These are phyloP conservation scores for Linnaemya tessellans DNA, from an alignment of 2,888 invertebrate genomes.

Conservation along the genomic window DNA sequence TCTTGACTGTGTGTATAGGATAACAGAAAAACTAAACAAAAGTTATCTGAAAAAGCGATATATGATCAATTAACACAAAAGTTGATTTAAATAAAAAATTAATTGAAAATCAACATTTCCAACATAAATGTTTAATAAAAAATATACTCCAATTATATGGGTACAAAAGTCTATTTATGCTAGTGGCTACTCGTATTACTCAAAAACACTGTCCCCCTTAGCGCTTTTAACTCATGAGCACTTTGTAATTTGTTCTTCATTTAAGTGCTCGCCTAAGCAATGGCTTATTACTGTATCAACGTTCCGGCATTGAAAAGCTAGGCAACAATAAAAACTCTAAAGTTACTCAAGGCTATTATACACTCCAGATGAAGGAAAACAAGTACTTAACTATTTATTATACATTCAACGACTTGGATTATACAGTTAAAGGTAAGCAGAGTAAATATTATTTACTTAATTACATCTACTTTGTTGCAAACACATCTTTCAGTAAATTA, in stretches of 20 bases:
- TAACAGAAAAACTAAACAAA: too few species aligned
- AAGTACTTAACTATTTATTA: conserved; percentile 77
- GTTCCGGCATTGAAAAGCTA: conserved; percentile 64
- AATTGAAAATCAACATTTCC: too few species aligned
- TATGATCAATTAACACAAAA: too few species aligned
- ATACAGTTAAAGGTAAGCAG: conserved; percentile 76
- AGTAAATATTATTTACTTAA: conserved; percentile 5
- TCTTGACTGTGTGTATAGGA: too few species aligned
- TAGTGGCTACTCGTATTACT: too few species aligned
- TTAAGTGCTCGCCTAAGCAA: conserved; percentile 75
- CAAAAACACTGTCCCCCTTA: too few species aligned
- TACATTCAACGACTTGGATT: conserved; percentile 76
- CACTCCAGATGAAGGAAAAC: conserved; percentile 73
- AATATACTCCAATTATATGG: too few species aligned
- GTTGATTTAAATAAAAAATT: too few species aligned
- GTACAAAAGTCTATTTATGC: too few species aligned
- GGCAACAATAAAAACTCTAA: conserved; percentile 50
- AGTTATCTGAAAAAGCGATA: too few species aligned
- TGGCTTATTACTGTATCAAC: conserved; percentile 77
- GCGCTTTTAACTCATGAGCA: too few species aligned
- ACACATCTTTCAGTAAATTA: conserved; percentile 28
- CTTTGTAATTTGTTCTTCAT: not conserved
- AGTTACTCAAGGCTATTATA: conserved; percentile 68
- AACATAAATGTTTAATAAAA: too few species aligned
- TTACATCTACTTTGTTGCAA: not conserved